A percentile compares a stretch with the other conserved stretches of the same genome.
Conservation (phyloP, 2,888 invertebrate genomes). For the Acronicta aceris region DNA sequence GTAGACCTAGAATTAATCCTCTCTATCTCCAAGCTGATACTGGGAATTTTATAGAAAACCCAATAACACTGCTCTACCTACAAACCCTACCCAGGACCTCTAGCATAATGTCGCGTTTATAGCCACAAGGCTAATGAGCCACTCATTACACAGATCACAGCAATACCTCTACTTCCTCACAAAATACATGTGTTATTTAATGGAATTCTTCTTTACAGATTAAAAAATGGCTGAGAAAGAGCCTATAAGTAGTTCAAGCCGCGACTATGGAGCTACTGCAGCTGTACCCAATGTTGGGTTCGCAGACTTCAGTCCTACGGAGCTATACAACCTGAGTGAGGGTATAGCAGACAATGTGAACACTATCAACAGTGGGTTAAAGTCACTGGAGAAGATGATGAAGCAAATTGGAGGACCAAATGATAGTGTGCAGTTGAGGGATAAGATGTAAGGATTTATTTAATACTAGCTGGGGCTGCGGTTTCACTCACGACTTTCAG, state of each 20-base stretch:
- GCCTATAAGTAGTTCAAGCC: conserved; percentile 78
- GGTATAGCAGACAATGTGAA: conserved; percentile 95
- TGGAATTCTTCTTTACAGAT: conserved; percentile 21
- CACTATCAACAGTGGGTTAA: conserved; percentile 93
- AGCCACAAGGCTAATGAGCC: no score
- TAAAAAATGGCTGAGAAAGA: conserved; percentile 79
- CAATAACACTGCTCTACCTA: no score
- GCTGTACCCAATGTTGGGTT: conserved; percentile 92
- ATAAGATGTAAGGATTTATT: conserved; percentile 77
- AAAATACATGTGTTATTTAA: neutral
- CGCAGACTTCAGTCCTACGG: conserved; percentile 92
- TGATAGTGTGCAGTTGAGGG: conserved; percentile 90
- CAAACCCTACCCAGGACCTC: no score
- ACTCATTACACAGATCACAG: no score
- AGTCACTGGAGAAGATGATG: conserved; percentile 92
- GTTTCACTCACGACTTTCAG: no score
- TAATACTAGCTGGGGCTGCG: no score
- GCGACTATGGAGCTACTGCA: conserved; percentile 82
- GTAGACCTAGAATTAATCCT: no score
- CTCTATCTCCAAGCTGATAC: no score
- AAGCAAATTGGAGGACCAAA: conserved; percentile 93
- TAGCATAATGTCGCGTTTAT: no score
- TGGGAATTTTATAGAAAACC: no score
- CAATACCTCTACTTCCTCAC: no score
- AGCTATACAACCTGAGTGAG: conserved; percentile 94